These are phyloP conservation scores for Ibycter americanus DNA, from an alignment of 2,797 vertebrate genomes.

Conservation along the genomic window DNA sequence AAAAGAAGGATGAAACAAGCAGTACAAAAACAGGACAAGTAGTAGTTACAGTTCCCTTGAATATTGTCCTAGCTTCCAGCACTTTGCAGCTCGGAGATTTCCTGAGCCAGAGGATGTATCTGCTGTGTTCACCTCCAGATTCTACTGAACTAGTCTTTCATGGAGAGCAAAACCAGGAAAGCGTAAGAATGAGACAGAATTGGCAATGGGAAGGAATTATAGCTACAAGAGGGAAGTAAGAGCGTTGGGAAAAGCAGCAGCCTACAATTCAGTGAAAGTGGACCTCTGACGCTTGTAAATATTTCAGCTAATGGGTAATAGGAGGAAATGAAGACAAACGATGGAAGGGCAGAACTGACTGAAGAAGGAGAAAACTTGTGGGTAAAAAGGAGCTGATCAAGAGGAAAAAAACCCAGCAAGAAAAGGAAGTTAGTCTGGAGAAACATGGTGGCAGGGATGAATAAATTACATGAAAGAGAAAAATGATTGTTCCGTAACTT, in stretches of 20 bases:
- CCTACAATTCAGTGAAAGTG: not conserved
- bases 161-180: not conserved
- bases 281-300: not conserved
- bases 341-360: not conserved
- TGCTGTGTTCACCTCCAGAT: not conserved
- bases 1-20: not conserved
- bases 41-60: not conserved
- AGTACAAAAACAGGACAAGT: not conserved
- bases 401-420: not conserved
- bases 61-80: not conserved
- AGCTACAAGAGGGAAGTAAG: not conserved
- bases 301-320: not conserved
- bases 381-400: not conserved
- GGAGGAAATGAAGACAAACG: not conserved
- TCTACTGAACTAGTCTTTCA: not conserved
- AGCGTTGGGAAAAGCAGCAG: not conserved
- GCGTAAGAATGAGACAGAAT: rapidly evolving
- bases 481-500: not conserved
- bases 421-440: not conserved
- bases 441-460: not conserved
- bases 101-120: not conserved
- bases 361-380: not conserved
- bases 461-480: not conserved
- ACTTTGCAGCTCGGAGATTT: not conserved
- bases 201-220: not conserved